Base-by-base conservation (phyloP, 2,113 vertebrate genomes). In the Ammospiza caudacuta region DNA sequence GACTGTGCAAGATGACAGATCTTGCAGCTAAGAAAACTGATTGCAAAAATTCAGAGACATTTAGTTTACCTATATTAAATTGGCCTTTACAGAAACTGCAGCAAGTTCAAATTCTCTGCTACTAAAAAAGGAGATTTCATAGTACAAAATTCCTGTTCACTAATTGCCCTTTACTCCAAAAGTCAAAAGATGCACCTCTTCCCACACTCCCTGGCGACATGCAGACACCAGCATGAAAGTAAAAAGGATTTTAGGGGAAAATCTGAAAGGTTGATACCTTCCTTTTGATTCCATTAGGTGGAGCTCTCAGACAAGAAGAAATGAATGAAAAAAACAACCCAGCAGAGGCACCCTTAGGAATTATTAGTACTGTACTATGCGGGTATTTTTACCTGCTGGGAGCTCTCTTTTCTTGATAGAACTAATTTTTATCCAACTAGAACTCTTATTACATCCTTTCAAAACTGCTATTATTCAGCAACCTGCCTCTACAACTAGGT, bases 281-380 rank as follows among this genome's bases (percentile, higher is more conserved):
- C 46, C 83, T 73, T 54, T 70, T 0, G 1, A 23, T 47, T 67
- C 97, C 97, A 18, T 89, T 95, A 96, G 97, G 94, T 97, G 97
- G 97, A 91, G 97, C 96, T 77, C 88, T 91, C 74, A 79, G 93
- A 94, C 67, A 96, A 93, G 90, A 85, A 67, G 63, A 94, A 94
- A 73, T 14, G 23, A 73, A 61, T 23, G 43, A 25, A 52, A 72
- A 64, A 68, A n/a, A 4, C n/a, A 86, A 62, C 12, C 19, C 73
- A 55, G 37, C 43, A 54, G 41, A 41, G 35, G 55, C 54, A 62
- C 43, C 35, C 17, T 22, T 5, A 49, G 52, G 82, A 86, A 84
- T 84, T 88, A 73, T 51, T 73, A 88, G 59, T 31, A 29, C 24
- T 19, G 61, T 57, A 47, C 21, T 79, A 82, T 51, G 78, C 6